phyloP scores from a whole-genome alignment of 2,888 invertebrate genomes.

The Lottia gigantea region DNA sequence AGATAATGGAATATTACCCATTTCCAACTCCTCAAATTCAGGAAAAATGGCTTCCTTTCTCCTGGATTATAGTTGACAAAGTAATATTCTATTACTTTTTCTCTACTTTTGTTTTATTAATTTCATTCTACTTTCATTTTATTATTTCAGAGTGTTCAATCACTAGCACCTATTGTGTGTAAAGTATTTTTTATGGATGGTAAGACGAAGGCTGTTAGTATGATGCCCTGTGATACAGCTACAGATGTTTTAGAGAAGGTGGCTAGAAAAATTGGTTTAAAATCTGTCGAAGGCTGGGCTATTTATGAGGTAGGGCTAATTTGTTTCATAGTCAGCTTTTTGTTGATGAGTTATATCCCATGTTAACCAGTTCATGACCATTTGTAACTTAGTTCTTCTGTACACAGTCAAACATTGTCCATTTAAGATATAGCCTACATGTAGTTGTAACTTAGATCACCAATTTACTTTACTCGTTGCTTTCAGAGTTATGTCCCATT shows the following conservation, averaged over 20 bases:
- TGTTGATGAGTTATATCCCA: not conserved
- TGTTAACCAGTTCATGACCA: not conserved
- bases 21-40: no score
- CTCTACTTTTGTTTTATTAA: no score
- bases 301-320: conserved; percentile 75
- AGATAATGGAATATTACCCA: no score
- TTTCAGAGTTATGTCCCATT: no score
- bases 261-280: conserved; percentile 85
- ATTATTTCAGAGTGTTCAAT: conserved; percentile 50
- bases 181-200: conserved; percentile 94
- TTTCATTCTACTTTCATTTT: not conserved
- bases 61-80: no score
- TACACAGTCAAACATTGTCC: no score
- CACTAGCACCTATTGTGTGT: conserved; percentile 81
- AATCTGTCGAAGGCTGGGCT: conserved; percentile 92
- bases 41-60: no score
- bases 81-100: no score
- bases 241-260: conserved; percentile 89
- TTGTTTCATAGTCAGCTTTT: not conserved
- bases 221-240: conserved; percentile 93
- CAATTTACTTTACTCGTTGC: no score
- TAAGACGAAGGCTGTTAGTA: conserved; percentile 92
- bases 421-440: no score
- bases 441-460: no score
- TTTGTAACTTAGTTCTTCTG: no score